Base-by-base conservation (phyloP, 1,140 invertebrate species). In the Phocides pigmalion region DNA sequence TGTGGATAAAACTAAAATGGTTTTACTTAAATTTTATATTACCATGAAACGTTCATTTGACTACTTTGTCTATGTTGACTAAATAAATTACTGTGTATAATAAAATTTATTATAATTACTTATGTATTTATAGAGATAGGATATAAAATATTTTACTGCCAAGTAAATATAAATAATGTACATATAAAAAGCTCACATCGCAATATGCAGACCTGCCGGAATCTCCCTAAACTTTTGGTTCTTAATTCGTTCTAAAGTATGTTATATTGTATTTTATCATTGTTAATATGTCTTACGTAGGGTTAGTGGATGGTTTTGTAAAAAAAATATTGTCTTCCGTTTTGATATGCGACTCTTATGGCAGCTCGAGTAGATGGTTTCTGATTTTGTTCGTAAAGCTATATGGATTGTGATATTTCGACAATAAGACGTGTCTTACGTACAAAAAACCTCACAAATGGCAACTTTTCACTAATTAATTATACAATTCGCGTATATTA, bases 371-470 rank as follows among this genome's bases (percentile, higher is more conserved):
- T 41, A 32, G 17, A 11, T 19, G 46, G 35, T 59, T 19, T 53
- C 22, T 63, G 25, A 25, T 12, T 32, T 44, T 12, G n/a, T 20
- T 25, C 20, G 15, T 47, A 22, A 49, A 58, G 62, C 66, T 66
- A 66, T 53, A 12, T 69, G 37, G 49, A 73, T 76, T 84, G 82
- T 87, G 84, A 87, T 87, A 84, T 79, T 75, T 76, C 74, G 82
- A 84, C 82, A 83, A 84, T 87, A 84, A 87, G 64, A 72, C 51
- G 64, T 70, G 46, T 62, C 62, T 35, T 47, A 66, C 59, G 63
- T 74, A 71, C 62, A 74, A 68, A 68, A 53, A 61, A 20, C 28
- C 28, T 39, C 47, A 62, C 35, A 62, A 63, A 54, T 35, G 28
- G 53, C 46, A 54, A 37, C 22, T 16, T 42, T 59, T 47, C 42